These are phyloP conservation scores for Pluvialis apricaria DNA, from an alignment of 2,113 vertebrate genomes.

Conservation along the genomic window DNA sequence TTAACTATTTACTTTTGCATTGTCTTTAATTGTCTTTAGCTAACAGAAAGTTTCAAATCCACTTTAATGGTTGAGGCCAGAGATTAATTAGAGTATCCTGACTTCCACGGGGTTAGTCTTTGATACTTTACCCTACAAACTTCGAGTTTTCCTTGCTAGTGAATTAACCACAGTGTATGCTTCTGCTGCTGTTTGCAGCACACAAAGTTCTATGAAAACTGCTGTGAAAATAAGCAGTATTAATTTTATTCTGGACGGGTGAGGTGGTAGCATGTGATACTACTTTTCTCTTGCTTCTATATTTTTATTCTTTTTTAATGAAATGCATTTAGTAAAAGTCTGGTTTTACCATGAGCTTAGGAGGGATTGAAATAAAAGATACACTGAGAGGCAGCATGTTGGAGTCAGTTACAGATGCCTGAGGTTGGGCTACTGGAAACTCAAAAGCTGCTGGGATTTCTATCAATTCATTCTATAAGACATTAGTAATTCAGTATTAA, in stretches of 20 bases:
- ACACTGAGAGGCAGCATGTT: background rate
- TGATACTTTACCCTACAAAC: background rate
- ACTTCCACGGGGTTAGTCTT: background rate
- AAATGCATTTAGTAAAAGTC: background rate
- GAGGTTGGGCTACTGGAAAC: background rate
- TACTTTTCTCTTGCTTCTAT: background rate
- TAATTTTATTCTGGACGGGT: background rate
- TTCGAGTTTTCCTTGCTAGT: background rate
- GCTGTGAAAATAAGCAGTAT: background rate
- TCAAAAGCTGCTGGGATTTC: background rate
- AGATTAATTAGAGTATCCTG: background rate
- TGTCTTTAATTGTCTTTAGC: background rate
- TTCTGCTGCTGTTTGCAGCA: background rate
- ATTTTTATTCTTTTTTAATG: background rate
- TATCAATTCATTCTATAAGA: background rate
- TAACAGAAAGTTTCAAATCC: background rate
- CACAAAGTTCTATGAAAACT: background rate
- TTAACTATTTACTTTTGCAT: background rate
- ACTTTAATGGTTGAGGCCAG: background rate
- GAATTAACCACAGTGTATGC: background rate
- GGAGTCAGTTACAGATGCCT: background rate
- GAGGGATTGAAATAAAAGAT: background rate
- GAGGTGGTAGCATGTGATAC: background rate
- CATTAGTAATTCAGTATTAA: background rate
- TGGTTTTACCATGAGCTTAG: background rate